These are phyloP conservation scores for Habrosyne pyritoides DNA, from an alignment of 2,888 invertebrate species.

Conservation along the genomic window DNA sequence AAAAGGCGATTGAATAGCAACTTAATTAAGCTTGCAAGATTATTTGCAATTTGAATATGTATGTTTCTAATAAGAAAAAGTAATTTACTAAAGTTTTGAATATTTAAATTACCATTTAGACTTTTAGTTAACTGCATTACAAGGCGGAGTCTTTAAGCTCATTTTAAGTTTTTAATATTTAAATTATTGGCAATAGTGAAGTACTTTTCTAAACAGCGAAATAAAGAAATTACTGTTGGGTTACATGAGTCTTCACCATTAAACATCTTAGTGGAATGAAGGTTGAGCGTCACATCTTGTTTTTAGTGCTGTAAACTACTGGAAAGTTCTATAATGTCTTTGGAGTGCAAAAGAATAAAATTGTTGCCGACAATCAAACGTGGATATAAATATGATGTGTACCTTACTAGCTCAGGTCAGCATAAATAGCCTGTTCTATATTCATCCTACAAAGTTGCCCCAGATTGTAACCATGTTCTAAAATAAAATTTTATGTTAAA, in stretches of 20 bases:
- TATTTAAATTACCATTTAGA: too few species aligned
- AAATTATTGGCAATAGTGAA: neutral
- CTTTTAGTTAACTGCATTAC: neutral
- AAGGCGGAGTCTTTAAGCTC: neutral
- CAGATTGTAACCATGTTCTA: neutral
- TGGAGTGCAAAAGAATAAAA: slow-evolving; percentile 90
- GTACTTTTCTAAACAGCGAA: neutral
- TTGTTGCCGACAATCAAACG: slow-evolving; percentile 92
- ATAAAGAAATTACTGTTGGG: neutral
- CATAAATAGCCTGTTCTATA: slow-evolving; percentile 7
- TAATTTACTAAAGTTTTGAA: neutral
- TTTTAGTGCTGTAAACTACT: slow-evolving; percentile 88
- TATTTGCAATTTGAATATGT: neutral
- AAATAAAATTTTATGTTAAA: too few species aligned
- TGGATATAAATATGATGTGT: slow-evolving; percentile 92
- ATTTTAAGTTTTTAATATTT: neutral
- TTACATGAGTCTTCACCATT: neutral
- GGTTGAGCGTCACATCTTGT: slow-evolving; percentile 66
- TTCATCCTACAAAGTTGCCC: neutral
- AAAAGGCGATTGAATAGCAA: too few species aligned
- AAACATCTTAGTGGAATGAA: slow-evolving; percentile 27
- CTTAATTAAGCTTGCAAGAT: too few species aligned
- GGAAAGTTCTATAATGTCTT: slow-evolving; percentile 89
- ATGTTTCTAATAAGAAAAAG: neutral
- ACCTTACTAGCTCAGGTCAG: slow-evolving; percentile 95